A percentile compares a stretch with the other conserved stretches of the same genome.
phyloP scores from a whole-genome alignment of 2,797 vertebrate genomes.

The Pyrocephalus nanus region DNA sequence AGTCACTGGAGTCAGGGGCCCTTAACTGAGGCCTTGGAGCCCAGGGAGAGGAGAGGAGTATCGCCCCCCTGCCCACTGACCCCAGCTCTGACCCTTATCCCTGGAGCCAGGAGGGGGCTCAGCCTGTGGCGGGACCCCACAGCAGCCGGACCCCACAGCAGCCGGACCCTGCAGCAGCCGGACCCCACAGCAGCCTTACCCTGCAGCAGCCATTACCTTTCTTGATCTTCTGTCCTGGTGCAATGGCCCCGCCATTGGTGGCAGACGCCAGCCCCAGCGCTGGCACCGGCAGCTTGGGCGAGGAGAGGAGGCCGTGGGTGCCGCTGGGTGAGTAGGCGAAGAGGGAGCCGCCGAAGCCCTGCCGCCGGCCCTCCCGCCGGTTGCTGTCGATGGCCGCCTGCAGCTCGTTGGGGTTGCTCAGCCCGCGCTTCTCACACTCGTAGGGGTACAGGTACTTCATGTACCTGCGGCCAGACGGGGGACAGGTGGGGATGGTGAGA shows the following conservation, averaged over 20 bases:
- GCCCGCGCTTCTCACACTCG: constrained; percentile 92
- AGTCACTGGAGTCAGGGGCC: neutral
- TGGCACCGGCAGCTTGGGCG: constrained; percentile 85
- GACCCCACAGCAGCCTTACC: neutral
- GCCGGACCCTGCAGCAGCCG: neutral
- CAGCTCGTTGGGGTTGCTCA: constrained; percentile 96
- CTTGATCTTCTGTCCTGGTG: constrained; percentile 88
- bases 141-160: neutral
- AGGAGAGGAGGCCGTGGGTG: constrained; percentile 89
- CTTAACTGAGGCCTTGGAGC: fast-evolving
- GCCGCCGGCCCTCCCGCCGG: constrained; percentile 90
- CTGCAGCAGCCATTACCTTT: constrained; percentile 80
- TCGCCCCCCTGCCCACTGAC: fast-evolving
- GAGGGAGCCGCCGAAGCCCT: constrained; percentile 91
- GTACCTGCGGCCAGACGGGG: constrained; percentile 76
- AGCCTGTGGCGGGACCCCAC: neutral
- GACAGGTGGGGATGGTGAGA: fast-evolving
- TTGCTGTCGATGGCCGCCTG: constrained; percentile 98
- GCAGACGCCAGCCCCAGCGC: constrained; percentile 78
- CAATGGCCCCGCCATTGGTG: constrained; percentile 86
- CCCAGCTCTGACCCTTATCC: neutral
- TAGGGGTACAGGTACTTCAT: constrained; percentile 99
- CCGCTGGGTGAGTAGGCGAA: constrained; percentile 92
- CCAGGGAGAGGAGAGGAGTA: neutral
- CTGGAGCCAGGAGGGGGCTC: fast-evolving